Evolutionary conservation across 2,797 vertebrate species (phyloP), one percentile per base, ranked within the genome.

Genomic region (Micropoecilia bifurca): DNA sequence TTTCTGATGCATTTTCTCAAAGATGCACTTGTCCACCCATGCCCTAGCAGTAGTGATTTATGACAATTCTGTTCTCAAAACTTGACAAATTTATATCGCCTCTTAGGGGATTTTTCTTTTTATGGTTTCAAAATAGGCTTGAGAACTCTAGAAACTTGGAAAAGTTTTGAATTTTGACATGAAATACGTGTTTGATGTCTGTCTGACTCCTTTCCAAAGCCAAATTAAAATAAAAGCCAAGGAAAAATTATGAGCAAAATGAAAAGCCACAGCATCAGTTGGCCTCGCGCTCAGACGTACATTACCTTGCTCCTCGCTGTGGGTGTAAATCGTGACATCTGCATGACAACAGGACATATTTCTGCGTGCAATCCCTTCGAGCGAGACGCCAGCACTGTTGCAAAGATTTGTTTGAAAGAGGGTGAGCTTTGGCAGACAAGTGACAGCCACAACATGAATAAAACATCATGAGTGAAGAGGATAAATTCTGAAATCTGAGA

Each of bases 361-460:
- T 75, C 75, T 0, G 18, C 16, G 46, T 74, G 45, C 28, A 74
- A 85, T 76, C 78, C 63, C 83, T 88, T 80, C 48, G 30, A 86
- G 88, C 83, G 57, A 74, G 68, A 68, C 30, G 22, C 74, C 75
- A 66, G 75, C 77, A 78, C 77, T 53, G 80, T 61, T 83, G 73
- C 74, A 78, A 85, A 87, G 79, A 84, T 91, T 82, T 80, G 79
- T 89, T 78, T 80, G 76, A 82, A 47, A 59, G 82, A 78, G 80
- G 77, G 80, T 84, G 84, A 91, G 87, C 82, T 84, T 76, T 68
- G 79, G 80, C 85, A 90, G 92, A 88, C 89, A 83, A 86, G 85
- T 88, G 90, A 89, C 87, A 93, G 76, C 77, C 77, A 61, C 59
- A 5, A 73, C 73, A 91, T 93, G 90, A 92, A 93, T 93, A 92